phyloP scores from a whole-genome alignment of 2,113 vertebrate species.

The Ranitomeya variabilis region DNA sequence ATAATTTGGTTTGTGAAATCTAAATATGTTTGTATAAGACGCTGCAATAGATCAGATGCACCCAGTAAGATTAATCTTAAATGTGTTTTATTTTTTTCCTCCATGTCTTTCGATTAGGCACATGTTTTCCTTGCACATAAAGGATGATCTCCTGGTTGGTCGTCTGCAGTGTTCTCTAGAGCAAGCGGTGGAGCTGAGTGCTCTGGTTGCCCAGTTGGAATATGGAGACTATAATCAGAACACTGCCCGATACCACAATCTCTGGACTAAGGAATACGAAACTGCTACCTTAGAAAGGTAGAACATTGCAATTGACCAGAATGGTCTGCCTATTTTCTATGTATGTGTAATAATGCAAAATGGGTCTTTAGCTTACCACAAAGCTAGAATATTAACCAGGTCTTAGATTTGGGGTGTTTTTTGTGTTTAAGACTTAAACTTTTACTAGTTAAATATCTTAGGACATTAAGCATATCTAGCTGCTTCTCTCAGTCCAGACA shows the following conservation, averaged over 20 bases:
- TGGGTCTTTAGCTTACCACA: too few species aligned
- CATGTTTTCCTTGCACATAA: constrained; percentile 93
- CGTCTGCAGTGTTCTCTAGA: constrained; percentile 89
- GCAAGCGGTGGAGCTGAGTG: constrained; percentile 89
- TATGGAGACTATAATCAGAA: constrained; percentile 98
- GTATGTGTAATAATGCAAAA: too few species aligned
- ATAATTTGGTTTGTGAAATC: neutral
- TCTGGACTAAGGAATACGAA: constrained; percentile 86
- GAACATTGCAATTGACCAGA: constrained; percentile 5
- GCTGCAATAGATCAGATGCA: neutral
- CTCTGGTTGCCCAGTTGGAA: constrained; percentile 90
- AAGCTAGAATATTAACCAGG: too few species aligned
- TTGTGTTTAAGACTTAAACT: too few species aligned
- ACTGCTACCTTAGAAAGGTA: constrained; percentile 75
- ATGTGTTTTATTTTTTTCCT: neutral
- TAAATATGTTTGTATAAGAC: neutral
- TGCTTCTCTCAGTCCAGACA: neutral
- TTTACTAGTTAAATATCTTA: too few species aligned
- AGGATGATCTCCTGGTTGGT: constrained; percentile 90
- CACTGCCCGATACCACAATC: constrained; percentile 89
- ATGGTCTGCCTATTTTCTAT: too few species aligned
- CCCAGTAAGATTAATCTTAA: neutral
- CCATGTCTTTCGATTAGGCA: constrained; percentile 74
- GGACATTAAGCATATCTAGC: neutral
- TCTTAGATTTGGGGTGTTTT: too few species aligned